A percentile compares a stretch with the other conserved stretches of the same genome.
phyloP scores from a whole-genome alignment of 2,113 vertebrate genomes.

The Anolis carolinensis region DNA sequence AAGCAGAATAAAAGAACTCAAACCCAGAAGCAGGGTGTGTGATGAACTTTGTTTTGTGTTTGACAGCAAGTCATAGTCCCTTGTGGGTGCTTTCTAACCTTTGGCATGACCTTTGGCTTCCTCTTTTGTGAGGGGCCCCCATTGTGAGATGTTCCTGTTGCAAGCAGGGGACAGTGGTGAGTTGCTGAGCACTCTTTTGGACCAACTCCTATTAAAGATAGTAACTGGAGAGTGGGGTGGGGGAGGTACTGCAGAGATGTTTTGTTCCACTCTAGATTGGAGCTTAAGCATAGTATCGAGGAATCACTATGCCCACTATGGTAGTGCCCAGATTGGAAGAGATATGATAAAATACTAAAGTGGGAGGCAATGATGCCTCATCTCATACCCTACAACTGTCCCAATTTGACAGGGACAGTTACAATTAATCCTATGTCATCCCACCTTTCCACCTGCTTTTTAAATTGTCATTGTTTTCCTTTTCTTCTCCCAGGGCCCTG shows the following conservation, averaged over 20 bases:
- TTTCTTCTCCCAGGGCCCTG: too few relatives aligned
- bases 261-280: background rate
- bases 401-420: too few relatives aligned
- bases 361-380: too few relatives aligned
- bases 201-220: background rate
- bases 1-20: background rate
- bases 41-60: slow-evolving; percentile 20
- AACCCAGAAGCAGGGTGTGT: background rate
- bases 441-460: too few relatives aligned
- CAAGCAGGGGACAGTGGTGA: slow-evolving; percentile 3
- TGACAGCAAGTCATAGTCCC: slow-evolving; percentile 15
- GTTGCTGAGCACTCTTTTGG: background rate
- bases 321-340: too few relatives aligned
- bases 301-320: too few relatives aligned
- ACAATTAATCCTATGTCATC: too few relatives aligned
- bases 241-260: background rate
- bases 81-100: slow-evolving; percentile 20
- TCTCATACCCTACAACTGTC: too few relatives aligned
- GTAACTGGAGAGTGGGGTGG: background rate
- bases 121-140: background rate
- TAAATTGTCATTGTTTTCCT: too few relatives aligned
- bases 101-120: background rate
- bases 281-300: background rate
- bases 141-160: background rate
- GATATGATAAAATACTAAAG: too few relatives aligned